phyloP scores from a whole-genome alignment of 2,888 invertebrate species.

The Xylota segnis region DNA sequence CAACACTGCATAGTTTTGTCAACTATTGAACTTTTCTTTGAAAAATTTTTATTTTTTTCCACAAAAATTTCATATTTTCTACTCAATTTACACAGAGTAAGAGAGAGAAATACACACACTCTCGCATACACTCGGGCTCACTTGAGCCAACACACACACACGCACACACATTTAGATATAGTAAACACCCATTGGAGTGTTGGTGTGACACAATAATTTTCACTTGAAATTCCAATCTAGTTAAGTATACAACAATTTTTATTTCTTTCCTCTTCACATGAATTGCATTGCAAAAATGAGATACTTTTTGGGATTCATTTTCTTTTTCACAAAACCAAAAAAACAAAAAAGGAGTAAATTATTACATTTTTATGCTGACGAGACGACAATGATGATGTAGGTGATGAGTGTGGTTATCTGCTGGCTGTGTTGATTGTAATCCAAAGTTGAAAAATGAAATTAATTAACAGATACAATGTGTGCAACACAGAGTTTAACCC shows the following conservation, averaged over 20 bases:
- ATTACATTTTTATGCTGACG: constrained; percentile 68
- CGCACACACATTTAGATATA: constrained; percentile 45
- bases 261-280: constrained; percentile 42
- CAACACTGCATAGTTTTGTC: constrained; percentile 28
- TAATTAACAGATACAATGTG: constrained; percentile 30
- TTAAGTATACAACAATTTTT: constrained; percentile 72
- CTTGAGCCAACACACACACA: background rate
- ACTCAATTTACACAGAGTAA: constrained; percentile 63
- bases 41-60: constrained; percentile 36
- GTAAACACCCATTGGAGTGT: constrained; percentile 73
- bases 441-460: constrained; percentile 50
- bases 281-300: constrained; percentile 65
- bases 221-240: constrained; percentile 77
- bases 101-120: background rate
- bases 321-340: constrained; percentile 12
- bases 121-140: constrained; percentile 18
- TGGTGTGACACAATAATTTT: constrained; percentile 77
- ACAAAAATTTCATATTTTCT: constrained; percentile 65
- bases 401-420: constrained; percentile 42
- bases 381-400: constrained; percentile 27
- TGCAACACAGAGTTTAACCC: constrained; percentile 45
- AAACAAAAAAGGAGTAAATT: constrained; percentile 13
- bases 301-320: constrained; percentile 13
- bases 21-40: constrained; percentile 20
- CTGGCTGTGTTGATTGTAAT: constrained; percentile 54